phyloP scores from a whole-genome alignment of 2,113 vertebrate species.

The Caretta caretta region DNA sequence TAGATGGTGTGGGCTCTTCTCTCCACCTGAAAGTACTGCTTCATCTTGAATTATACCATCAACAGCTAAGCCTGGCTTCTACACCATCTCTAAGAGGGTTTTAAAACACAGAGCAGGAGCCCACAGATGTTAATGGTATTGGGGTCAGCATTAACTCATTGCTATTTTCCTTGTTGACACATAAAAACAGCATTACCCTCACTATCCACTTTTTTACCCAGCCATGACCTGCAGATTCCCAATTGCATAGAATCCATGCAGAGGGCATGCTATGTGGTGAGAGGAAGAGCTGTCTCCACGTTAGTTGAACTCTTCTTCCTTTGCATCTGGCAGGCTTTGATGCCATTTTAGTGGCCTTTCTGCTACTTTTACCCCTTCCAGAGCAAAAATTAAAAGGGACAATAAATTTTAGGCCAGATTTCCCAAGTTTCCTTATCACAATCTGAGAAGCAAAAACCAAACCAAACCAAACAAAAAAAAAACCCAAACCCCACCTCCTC shows the following conservation, averaged over 20 bases:
- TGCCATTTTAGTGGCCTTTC: fast-evolving
- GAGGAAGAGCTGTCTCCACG: not conserved
- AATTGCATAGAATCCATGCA: not conserved
- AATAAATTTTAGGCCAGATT: not conserved
- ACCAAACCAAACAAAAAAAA: not conserved
- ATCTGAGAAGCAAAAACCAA: not conserved
- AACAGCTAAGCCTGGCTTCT: fast-evolving
- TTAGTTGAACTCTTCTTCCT: fast-evolving
- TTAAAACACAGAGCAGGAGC: not conserved
- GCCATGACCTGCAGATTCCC: fast-evolving
- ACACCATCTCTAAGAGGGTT: not conserved
- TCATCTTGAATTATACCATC: not conserved
- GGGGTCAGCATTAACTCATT: not conserved
- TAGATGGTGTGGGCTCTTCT: not conserved
- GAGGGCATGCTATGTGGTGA: not conserved
- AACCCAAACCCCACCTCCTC: not conserved
- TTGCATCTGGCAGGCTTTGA: not conserved
- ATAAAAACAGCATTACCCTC: not conserved
- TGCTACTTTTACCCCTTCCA: not conserved
- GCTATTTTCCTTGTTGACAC: not conserved
- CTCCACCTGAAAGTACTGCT: not conserved
- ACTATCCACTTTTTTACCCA: fast-evolving
- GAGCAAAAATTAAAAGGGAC: not conserved
- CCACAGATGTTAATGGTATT: not conserved
- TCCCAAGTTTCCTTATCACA: not conserved